Evolutionary conservation across 2,888 invertebrate species (phyloP).

Genomic region (Pharmacophagus antenor): DNA sequence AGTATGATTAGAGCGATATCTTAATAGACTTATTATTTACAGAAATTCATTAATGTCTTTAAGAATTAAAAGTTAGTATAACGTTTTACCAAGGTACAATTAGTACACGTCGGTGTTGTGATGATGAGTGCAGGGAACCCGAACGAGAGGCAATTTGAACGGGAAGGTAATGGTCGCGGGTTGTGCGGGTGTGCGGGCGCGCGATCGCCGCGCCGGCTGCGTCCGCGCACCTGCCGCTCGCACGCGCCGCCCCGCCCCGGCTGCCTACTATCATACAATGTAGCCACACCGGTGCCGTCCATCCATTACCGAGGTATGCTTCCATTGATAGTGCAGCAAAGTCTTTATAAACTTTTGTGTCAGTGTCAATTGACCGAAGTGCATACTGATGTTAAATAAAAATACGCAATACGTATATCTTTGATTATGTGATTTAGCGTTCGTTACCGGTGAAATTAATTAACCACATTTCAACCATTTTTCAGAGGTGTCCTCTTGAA

Average conservation of each 20-base stretch:
- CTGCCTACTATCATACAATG: constrained; percentile 34
- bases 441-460: too few relatives aligned
- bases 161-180: constrained; percentile 59
- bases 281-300: constrained; percentile 34
- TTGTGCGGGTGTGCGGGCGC: constrained; percentile 53
- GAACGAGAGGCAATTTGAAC: constrained; percentile 59
- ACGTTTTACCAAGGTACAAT: not conserved
- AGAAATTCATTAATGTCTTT: constrained; percentile 6
- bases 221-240: constrained; percentile 63
- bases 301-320: constrained; percentile 38
- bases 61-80: not conserved
- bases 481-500: too few relatives aligned
- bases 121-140: constrained; percentile 41
- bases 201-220: constrained; percentile 61
- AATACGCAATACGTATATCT: too few relatives aligned
- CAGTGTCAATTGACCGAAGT: not conserved
- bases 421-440: too few relatives aligned
- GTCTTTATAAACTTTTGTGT: constrained; percentile 10
- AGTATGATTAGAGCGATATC: not conserved
- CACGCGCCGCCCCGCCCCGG: constrained; percentile 42
- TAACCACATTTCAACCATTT: too few relatives aligned
- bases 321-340: constrained; percentile 38
- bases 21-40: not conserved
- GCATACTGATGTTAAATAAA: not conserved
- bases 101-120: not conserved